phyloP scores from a whole-genome alignment of 2,113 vertebrate genomes.

The Candoia aspera region DNA sequence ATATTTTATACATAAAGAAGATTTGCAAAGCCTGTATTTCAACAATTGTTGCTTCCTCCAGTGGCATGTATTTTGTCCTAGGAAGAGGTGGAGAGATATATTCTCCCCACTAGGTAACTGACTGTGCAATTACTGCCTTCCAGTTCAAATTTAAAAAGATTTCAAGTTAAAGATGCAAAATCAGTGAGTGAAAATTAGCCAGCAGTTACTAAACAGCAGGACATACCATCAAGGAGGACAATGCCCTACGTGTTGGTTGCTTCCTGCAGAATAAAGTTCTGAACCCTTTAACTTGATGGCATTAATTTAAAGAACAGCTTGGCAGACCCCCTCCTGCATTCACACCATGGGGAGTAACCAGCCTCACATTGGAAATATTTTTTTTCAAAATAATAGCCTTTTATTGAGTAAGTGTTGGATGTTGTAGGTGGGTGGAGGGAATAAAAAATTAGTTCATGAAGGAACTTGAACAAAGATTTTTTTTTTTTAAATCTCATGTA shows the following conservation, averaged over 20 bases:
- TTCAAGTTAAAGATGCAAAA: slow-evolving; percentile 21
- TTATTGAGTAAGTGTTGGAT: not conserved
- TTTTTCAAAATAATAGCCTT: slow-evolving; percentile 1
- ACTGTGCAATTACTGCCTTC: slow-evolving; percentile 29
- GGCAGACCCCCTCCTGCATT: not conserved
- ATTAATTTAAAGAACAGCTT: not conserved
- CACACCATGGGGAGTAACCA: not conserved
- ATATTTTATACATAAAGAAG: not conserved
- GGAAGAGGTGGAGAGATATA: not conserved
- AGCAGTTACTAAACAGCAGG: slow-evolving; percentile 30
- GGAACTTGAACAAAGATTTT: not conserved
- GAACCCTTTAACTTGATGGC: slow-evolving; percentile 14
- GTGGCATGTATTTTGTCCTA: not conserved
- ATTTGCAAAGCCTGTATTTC: not conserved
- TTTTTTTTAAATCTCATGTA: not conserved
- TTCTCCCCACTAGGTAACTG: slow-evolving; percentile 3
- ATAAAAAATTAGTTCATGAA: not conserved
- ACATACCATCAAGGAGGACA: not conserved
- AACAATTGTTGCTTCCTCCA: not conserved
- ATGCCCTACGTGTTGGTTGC: not conserved
- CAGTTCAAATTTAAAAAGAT: slow-evolving; percentile 13
- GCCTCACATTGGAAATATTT: not conserved
- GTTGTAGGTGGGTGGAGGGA: not conserved
- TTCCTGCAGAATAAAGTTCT: slow-evolving; percentile 10
- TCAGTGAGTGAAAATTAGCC: slow-evolving; percentile 21